Conservation (phyloP, 2,797 vertebrate species). For the Atherinosoma microstoma region DNA sequence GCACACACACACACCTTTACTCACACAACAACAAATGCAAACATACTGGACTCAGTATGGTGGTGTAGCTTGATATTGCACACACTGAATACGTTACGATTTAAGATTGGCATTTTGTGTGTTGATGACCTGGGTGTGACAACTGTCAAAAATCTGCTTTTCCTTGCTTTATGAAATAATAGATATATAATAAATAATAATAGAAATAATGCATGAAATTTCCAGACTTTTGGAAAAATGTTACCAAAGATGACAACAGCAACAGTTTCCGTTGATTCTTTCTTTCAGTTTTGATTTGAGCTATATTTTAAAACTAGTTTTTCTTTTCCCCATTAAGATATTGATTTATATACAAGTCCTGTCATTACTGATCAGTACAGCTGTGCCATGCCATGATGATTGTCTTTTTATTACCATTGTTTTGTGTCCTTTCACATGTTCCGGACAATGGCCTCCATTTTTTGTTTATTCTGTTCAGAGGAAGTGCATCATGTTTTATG, state of each 20-base stretch:
- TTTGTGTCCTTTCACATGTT: constrained; percentile 29
- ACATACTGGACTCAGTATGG: no score
- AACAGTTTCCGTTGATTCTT: background rate
- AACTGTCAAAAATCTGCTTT: no score
- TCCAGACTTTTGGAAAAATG: background rate
- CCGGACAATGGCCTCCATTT: constrained; percentile 9
- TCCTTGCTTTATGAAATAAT: no score
- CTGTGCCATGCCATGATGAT: constrained; percentile 16
- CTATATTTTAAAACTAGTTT: constrained; percentile 7
- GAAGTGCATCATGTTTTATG: constrained; percentile 39
- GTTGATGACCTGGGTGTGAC: no score
- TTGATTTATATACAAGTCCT: constrained; percentile 31
- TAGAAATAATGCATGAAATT: constrained; percentile 13
- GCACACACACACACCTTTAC: no score
- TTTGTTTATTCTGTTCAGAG: constrained; percentile 23
- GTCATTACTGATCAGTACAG: constrained; percentile 27
- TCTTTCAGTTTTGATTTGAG: background rate
- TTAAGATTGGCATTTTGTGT: no score
- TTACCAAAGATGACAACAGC: background rate
- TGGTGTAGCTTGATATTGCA: no score
- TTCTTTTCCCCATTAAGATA: constrained; percentile 8
- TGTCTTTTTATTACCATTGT: constrained; percentile 22
- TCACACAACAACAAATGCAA: no score
- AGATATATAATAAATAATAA: no score
- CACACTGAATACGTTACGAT: no score